These are phyloP conservation scores for Alectura lathami DNA, from an alignment of 2,113 vertebrate genomes.

Conservation along the genomic window DNA sequence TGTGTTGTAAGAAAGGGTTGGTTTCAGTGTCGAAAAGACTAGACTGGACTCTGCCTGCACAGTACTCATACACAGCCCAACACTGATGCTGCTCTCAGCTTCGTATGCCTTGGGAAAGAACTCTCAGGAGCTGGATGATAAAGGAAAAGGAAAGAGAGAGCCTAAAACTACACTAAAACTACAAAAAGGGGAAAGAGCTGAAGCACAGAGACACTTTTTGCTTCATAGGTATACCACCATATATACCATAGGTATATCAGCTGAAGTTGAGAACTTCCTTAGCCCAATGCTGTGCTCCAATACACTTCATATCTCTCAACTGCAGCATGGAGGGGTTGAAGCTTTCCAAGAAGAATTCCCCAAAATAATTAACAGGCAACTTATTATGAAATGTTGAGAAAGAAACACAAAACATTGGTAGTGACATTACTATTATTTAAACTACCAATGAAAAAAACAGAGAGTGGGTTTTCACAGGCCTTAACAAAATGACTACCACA, in stretches of 20 bases:
- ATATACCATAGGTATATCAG: too few species aligned
- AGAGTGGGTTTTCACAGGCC: not conserved
- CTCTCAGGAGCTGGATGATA: not conserved
- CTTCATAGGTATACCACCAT: not conserved
- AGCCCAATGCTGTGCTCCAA: not conserved
- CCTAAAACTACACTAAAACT: not conserved
- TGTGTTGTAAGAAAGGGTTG: accelerated
- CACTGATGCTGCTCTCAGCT: not conserved
- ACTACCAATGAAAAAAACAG: not conserved
- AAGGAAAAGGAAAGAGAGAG: not conserved
- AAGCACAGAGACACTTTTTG: not conserved
- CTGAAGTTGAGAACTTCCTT: not conserved
- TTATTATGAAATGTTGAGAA: not conserved
- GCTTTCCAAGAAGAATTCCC: not conserved
- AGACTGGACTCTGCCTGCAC: not conserved
- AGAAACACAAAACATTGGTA: not conserved
- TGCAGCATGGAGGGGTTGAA: not conserved
- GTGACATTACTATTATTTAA: not conserved
- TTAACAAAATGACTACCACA: not conserved
- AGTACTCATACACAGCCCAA: not conserved
- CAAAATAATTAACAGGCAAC: not conserved
- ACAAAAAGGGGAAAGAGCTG: not conserved
- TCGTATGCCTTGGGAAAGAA: not conserved
- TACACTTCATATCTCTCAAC: not conserved
- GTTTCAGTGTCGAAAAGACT: not conserved